Evolutionary conservation across 2,888 invertebrate species (phyloP).

Genomic region (Macroteleia sp.): DNA sequence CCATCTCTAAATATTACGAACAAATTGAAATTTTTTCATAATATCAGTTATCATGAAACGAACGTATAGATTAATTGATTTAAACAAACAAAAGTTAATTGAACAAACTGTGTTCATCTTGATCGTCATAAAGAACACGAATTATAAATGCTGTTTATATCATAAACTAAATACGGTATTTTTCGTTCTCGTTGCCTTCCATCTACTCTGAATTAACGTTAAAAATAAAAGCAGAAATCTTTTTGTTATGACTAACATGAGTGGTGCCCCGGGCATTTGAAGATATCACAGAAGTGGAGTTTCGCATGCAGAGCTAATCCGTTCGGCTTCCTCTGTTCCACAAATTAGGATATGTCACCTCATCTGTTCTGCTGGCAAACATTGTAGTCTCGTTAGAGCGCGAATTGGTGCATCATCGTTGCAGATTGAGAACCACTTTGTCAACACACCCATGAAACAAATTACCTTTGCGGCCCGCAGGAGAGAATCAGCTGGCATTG

Average conservation of each 20-base stretch:
- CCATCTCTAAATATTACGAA: too few relatives aligned
- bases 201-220: neutral
- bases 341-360: constrained; percentile 55
- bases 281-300: constrained; percentile 15
- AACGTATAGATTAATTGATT: too few relatives aligned
- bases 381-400: constrained; percentile 38
- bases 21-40: too few relatives aligned
- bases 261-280: neutral
- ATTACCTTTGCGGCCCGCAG: constrained; percentile 75
- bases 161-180: neutral
- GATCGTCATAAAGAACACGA: too few relatives aligned
- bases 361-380: constrained; percentile 41
- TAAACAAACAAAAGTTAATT: too few relatives aligned
- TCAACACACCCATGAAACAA: constrained; percentile 71
- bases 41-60: too few relatives aligned
- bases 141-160: too few relatives aligned
- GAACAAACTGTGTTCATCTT: too few relatives aligned
- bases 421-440: constrained; percentile 74
- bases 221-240: constrained; percentile 4
- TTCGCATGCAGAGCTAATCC: constrained; percentile 19
- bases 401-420: neutral
- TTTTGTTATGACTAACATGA: neutral
- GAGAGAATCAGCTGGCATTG: constrained; percentile 54
- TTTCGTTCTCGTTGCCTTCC: neutral
- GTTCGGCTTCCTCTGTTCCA: constrained; percentile 29